Evolutionary conservation across 2,888 invertebrate genomes (phyloP).

Genomic region (Meliscaeva auricollis): DNA sequence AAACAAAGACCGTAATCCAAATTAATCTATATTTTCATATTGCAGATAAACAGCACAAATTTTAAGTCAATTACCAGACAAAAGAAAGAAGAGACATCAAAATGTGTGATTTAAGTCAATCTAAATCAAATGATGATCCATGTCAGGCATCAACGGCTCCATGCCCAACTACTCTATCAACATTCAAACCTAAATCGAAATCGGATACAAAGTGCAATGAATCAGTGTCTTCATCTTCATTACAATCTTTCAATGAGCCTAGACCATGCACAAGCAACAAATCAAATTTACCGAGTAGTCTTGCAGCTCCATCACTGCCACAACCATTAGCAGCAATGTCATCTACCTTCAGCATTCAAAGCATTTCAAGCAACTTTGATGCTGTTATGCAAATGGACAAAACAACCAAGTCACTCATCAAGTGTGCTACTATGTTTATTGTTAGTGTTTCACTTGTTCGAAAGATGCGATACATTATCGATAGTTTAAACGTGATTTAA

Average conservation of each 20-base stretch:
- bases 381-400: slow-evolving; percentile 62
- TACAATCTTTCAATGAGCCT: background rate
- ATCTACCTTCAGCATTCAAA: slow-evolving; percentile 13
- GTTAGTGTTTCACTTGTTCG: slow-evolving; percentile 79
- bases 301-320: background rate
- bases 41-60: slow-evolving; percentile 35
- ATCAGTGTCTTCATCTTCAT: background rate
- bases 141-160: background rate
- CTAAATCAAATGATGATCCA: slow-evolving; percentile 8
- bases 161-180: slow-evolving; percentile 7
- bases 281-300: background rate
- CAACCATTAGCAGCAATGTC: background rate
- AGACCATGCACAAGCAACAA: background rate
- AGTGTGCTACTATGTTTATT: slow-evolving; percentile 78
- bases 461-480: slow-evolving; percentile 78
- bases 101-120: slow-evolving; percentile 10
- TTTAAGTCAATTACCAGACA: background rate
- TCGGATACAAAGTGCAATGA: background rate
- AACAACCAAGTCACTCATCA: slow-evolving; percentile 77
- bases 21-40: slow-evolving; percentile 20
- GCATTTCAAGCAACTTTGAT: slow-evolving; percentile 29
- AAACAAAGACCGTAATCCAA: slow-evolving; percentile 25
- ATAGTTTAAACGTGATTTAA: slow-evolving; percentile 46
- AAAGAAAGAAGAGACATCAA: background rate
- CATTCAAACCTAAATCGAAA: background rate